These are phyloP conservation scores for Drosophila borborema DNA, from an alignment of 2,888 invertebrate species.

Conservation along the genomic window DNA sequence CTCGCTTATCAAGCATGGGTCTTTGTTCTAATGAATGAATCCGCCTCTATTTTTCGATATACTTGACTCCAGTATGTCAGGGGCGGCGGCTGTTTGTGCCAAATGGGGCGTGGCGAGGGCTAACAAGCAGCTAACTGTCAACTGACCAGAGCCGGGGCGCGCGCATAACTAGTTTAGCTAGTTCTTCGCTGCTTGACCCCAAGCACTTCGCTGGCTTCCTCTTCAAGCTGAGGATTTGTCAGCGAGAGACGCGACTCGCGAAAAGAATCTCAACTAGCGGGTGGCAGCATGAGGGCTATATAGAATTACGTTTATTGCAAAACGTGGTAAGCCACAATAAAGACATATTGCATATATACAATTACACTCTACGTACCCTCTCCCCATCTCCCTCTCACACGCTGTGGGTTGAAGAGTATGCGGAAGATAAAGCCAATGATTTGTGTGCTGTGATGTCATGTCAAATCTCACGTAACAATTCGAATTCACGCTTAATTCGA, in stretches of 20 bases:
- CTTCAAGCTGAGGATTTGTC: constrained; percentile 62
- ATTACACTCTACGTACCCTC: constrained; percentile 5
- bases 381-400: neutral
- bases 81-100: neutral
- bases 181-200: constrained; percentile 14
- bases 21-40: constrained; percentile 45
- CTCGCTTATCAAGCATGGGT: constrained; percentile 64
- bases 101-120: constrained; percentile 50
- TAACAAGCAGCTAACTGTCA: constrained; percentile 22
- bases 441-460: constrained; percentile 40
- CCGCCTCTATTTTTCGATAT: constrained; percentile 15
- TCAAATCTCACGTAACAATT: constrained; percentile 36
- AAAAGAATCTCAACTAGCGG: constrained; percentile 28
- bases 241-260: constrained; percentile 46
- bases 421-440: constrained; percentile 43
- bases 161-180: constrained; percentile 19
- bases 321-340: constrained; percentile 76
- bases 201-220: constrained; percentile 70
- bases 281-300: constrained; percentile 19
- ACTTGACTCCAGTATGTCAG: constrained; percentile 47
- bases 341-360: constrained; percentile 57
- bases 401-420: constrained; percentile 10
- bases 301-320: constrained; percentile 80
- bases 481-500: constrained; percentile 13
- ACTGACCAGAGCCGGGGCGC: constrained; percentile 2